Evolutionary conservation across 1,140 invertebrate species (phyloP), one percentile per base, ranked within the genome.

Genomic region (Holotrichia oblita): DNA sequence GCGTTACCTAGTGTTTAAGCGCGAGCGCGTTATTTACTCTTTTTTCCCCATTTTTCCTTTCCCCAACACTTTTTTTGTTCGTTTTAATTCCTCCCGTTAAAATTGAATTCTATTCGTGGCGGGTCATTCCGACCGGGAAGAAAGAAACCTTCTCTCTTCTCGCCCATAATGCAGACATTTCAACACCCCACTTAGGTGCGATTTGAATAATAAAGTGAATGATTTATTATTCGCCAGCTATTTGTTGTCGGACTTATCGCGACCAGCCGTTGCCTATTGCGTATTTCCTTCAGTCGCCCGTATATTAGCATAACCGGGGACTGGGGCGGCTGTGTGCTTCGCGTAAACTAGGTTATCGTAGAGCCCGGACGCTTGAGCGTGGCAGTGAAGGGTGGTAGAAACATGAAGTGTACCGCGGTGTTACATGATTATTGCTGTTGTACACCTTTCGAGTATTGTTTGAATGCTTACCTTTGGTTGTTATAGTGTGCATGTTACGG

Each of bases 191-290:
- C 41, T 1, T n/a, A 48, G 44, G 44, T 48, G 44, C 44, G 44
- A 48, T 48, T 48, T 48, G 44, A 48, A 48, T 48, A 48, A 48
- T 48, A 48, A 48, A 48, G 44, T 48, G 44, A 48, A 48, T 48
- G 44, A 48, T 48, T 48, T 48, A 48, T 48, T 48, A n/a, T 48
- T 48, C 44, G 44, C 12, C 12, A n/a, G 3, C 0, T 48, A 48
- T 48, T 48, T 48, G 44, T 8, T 48, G 44, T 48, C n/a, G 12
- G 44, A 48, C 44, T 48, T 48, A 48, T 48, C 44, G 44, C 44
- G 44, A 48, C 4, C 40, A 41, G 40, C 40, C 4, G 40, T 41
- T 10, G 44, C 44, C 44, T 48, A 48, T n/a, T 12, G 44, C 44
- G 44, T 12, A 12, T 48, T 48, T 48, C 44, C 44, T 48, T n/a